Evolutionary conservation across 2,113 vertebrate species (phyloP).

Genomic region (Vidua macroura): DNA sequence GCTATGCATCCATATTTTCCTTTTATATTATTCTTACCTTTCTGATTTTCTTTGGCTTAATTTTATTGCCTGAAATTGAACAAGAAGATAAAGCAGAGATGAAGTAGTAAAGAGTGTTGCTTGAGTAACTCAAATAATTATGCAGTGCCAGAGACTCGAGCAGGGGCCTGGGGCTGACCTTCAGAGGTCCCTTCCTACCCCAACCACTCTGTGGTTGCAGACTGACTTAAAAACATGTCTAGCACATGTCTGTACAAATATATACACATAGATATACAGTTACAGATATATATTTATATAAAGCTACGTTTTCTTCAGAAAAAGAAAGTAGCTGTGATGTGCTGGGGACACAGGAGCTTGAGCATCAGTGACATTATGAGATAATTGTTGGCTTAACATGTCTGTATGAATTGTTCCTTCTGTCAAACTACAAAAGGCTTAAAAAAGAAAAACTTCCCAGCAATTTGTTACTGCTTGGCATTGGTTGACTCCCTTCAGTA

Average conservation of each 20-base stretch:
- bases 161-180: neutral
- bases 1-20: neutral
- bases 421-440: neutral
- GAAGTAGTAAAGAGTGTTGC: neutral
- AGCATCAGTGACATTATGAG: neutral
- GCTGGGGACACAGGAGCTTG: neutral
- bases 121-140: neutral
- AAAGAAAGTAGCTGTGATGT: neutral
- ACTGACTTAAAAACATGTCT: neutral
- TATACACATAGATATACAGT: neutral
- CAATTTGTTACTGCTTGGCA: neutral
- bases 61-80: neutral
- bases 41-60: neutral
- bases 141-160: neutral
- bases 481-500: neutral
- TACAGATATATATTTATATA: neutral
- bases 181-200: neutral
- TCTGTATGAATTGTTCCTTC: neutral
- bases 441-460: neutral
- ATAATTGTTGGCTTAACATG: rapidly evolving
- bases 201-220: neutral
- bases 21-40: neutral
- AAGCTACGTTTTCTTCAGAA: neutral
- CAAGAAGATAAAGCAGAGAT: neutral
- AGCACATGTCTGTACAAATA: neutral